A percentile compares a stretch with the other conserved stretches of the same genome.
phyloP scores from a whole-genome alignment of 2,113 vertebrate genomes.

The Marmota monax region DNA sequence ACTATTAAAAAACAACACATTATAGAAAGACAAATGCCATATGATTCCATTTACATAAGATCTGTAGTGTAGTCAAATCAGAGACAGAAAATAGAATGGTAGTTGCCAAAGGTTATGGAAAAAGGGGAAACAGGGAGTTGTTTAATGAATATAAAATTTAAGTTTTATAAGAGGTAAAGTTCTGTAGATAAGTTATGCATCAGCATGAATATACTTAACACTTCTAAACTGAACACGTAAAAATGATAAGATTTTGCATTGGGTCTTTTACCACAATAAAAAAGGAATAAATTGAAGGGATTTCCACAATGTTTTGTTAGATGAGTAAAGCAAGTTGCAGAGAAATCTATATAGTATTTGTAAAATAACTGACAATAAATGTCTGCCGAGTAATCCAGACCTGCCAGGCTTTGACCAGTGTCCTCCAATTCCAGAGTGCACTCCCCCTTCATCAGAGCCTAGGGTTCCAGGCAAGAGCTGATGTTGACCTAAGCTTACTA shows the following conservation, averaged over 20 bases:
- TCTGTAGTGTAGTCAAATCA: neutral
- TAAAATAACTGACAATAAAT: neutral
- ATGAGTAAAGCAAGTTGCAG: neutral
- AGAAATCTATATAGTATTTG: neutral
- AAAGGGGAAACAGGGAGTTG: neutral
- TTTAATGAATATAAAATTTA: neutral
- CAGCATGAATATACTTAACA: neutral
- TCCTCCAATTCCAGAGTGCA: neutral
- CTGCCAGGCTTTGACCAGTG: fast-evolving
- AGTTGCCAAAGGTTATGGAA: neutral
- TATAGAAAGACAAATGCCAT: neutral
- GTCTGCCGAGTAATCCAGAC: neutral
- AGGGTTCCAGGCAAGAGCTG: neutral
- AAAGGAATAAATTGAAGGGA: neutral
- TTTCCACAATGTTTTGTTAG: neutral
- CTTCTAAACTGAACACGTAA: neutral
- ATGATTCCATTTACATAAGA: neutral
- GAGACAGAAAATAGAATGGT: constrained; percentile 13
- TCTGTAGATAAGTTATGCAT: neutral
- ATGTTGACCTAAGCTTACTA: neutral
- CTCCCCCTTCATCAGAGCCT: neutral
- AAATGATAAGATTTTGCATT: neutral
- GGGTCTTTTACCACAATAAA: neutral
- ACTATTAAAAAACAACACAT: neutral
- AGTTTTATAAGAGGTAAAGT: neutral